These are phyloP conservation scores for Abrostola tripartita DNA, from an alignment of 2,888 invertebrate genomes.

Conservation along the genomic window DNA sequence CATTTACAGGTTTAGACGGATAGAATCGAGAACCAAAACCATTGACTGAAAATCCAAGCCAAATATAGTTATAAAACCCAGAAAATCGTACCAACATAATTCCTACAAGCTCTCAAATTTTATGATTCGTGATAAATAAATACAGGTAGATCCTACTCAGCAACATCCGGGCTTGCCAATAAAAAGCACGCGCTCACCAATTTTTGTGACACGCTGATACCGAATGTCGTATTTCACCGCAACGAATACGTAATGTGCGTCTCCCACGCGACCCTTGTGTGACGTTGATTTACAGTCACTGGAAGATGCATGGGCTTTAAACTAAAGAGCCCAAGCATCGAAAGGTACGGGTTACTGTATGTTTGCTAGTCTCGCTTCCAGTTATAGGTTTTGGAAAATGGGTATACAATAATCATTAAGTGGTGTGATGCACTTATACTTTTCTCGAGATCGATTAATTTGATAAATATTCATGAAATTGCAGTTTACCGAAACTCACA, in stretches of 20 bases:
- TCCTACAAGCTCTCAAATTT: conserved; percentile 19
- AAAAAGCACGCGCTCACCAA: conserved; percentile 77
- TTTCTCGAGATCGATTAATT: too few species aligned
- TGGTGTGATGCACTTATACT: too few species aligned
- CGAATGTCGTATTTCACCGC: conserved; percentile 73
- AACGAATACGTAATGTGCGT: conserved; percentile 74
- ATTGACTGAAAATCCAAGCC: background rate
- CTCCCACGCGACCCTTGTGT: conserved; percentile 66
- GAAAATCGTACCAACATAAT: background rate
- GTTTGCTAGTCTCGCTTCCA: too few species aligned
- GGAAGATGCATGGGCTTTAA: conserved; percentile 37
- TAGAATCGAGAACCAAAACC: background rate
- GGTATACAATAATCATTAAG: too few species aligned
- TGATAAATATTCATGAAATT: too few species aligned
- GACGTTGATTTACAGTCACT: conserved; percentile 33
- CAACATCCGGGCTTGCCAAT: conserved; percentile 59
- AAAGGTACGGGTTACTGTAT: too few species aligned
- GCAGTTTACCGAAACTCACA: too few species aligned
- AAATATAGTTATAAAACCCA: background rate
- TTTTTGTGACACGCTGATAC: conserved; percentile 78
- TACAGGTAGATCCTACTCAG: conserved; percentile 64
- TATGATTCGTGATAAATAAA: conserved; percentile 32
- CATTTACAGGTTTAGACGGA: too few species aligned
- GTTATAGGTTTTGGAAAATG: too few species aligned
- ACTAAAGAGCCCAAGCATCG: background rate